Evolutionary conservation across 2,797 vertebrate genomes (phyloP).

Genomic region (Perdix hodgsoniae): DNA sequence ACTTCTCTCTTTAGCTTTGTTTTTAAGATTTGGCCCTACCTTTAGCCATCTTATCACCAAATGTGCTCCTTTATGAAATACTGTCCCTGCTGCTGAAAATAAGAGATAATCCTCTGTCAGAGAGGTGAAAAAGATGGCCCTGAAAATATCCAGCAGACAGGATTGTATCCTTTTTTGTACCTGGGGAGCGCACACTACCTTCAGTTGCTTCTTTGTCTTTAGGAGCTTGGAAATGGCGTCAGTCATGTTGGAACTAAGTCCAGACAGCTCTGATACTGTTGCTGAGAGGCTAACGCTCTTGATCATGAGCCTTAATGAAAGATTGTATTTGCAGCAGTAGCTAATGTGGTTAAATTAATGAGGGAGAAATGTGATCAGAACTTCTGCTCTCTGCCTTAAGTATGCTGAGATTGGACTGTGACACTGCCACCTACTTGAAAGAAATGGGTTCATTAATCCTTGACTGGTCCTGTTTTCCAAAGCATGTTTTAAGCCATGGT

Average conservation of each 20-base stretch:
- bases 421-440: not conserved
- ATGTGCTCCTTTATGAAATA: not conserved
- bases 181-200: not conserved
- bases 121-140: not conserved
- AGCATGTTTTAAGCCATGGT: not conserved
- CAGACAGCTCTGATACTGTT: not conserved
- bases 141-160: not conserved
- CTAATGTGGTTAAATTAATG: not conserved
- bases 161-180: not conserved
- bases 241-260: not conserved
- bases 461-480: rapidly evolving
- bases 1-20: not conserved
- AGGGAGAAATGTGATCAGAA: not conserved
- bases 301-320: not conserved
- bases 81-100: not conserved
- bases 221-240: not conserved
- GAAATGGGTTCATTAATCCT: not conserved
- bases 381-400: not conserved
- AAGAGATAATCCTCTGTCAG: not conserved
- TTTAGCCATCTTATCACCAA: not conserved
- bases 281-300: not conserved
- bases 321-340: not conserved
- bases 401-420: not conserved
- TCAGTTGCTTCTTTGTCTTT: not conserved
- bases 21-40: not conserved